Evolutionary conservation across 2,113 vertebrate genomes (phyloP), one percentile per base, ranked within the genome.

Genomic region (Ophiodon elongatus): DNA sequence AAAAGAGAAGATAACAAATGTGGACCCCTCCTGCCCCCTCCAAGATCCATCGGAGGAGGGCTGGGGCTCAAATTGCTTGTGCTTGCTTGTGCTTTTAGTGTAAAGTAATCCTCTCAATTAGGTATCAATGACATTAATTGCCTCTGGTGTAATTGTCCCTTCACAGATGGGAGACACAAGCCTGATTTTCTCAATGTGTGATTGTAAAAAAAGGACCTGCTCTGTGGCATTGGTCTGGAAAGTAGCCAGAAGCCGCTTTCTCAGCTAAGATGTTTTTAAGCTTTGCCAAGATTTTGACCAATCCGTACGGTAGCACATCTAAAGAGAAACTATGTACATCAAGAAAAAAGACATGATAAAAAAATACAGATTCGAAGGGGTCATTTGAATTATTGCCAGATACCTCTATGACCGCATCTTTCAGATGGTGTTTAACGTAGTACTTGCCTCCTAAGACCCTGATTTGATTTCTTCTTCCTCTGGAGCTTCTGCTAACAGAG

Each of bases 61-160:
- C 35, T n/a, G 3, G 33, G 47, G 39, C 85, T 79, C 73, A 84
- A 54, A 80, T 84, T 72, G 21, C 69, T 65, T 25, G 9, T 37
- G n/a, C 29, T 14, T 17, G 0, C 27, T 62, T 76, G 74, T 90
- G 88, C 85, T 91, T 92, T 92, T 84, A 91, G 62, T 90, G 73
- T 88, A 90, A 94, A 91, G 84, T 93, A 94, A 94, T 94, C 92
- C 89, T 90, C 89, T 92, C 87, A 92, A 88, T 93, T 94, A 91
- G 88, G 88, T 92, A 89, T 94, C 89, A 81, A 77, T 92, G 91
- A 85, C 93, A 90, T 92, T 93, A 95, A 95, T 92, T 95, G 92
- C 80, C 77, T 89, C 84, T 74, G 82, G 85, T 91, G 83, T 94
- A 94, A 94, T 93, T 91, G 91, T 92, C 82, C 89, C 81, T 93